Base-by-base conservation (phyloP, 2,113 vertebrate genomes). In the Acanthochromis polyacanthus region DNA sequence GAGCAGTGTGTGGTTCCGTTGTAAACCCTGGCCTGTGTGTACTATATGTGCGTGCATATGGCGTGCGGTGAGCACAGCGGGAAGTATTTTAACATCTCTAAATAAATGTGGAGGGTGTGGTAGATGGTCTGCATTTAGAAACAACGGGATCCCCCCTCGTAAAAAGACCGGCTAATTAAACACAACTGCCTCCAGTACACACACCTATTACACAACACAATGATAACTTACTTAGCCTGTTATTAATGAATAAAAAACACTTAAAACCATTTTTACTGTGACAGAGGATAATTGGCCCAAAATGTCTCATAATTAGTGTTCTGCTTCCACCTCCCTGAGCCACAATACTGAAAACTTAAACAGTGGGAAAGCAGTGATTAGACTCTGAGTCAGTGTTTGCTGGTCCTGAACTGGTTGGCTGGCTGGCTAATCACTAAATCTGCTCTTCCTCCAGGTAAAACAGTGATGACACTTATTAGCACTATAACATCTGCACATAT, bases 301-400 rank as follows among this genome's bases (percentile, higher is more conserved):
- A 71, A 69, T 63, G 40, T 68, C 50, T 67, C 22, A 56, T 65
- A 61, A 65, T 66, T 73, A 64, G 43, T 20, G 15, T 64, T 59
- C 15, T 25, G 55, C 48, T 56, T 75, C 43, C 38, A 43, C 6
- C 40, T 77, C 45, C 25, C 59, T 71, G 75, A 74, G 36, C 79
- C 75, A 52, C 52, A 30, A 46, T 16, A 15, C 17, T 65, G 25
- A 82, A 46, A 68, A 75, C 45, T 19, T 76, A 1, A 71, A n/a
- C 61, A 64, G 6, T 19, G 32, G 62, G 17, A 69, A 59, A 10
- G 16, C 28, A 50, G 51, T 53, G 55, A 65, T 77, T 60, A 43
- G 46, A 45, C 51, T 81, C 23, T 88, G 89, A 91, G 69, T 90
- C 86, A 85, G 43, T 59, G 64, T 56, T 81, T 88, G 78, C 75